phyloP scores from a whole-genome alignment of 2,797 vertebrate species.

The Thripadectes ignobilis region DNA sequence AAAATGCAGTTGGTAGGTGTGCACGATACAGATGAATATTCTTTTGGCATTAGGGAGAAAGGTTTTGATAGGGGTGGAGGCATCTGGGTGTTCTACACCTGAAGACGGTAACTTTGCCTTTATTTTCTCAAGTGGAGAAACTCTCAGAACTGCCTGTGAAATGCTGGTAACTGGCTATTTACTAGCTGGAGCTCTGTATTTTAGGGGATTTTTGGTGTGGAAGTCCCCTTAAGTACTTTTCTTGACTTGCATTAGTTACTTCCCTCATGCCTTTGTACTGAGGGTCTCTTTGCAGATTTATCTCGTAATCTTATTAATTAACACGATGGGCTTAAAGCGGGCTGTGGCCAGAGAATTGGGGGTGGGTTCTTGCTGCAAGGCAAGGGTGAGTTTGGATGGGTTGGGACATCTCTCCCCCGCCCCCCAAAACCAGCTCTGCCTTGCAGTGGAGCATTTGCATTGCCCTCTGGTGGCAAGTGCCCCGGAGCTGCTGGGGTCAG shows the following conservation, averaged over 20 bases:
- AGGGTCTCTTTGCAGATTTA: neutral
- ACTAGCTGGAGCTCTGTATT: neutral
- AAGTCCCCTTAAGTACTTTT: conserved; percentile 23
- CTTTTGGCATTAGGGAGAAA: neutral
- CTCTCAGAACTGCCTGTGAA: neutral
- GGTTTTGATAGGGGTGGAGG: neutral
- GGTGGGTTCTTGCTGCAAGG: neutral
- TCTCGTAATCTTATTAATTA: neutral
- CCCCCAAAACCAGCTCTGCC: accelerated
- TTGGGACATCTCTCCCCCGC: neutral
- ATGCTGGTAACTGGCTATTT: neutral
- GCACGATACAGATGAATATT: accelerated
- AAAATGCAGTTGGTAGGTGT: neutral
- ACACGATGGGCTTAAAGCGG: accelerated
- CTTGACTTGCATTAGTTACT: neutral
- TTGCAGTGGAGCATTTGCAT: neutral
- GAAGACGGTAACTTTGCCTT: neutral
- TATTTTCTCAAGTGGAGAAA: neutral
- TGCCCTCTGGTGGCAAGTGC: conserved; percentile 54
- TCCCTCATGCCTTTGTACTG: neutral
- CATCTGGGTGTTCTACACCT: neutral
- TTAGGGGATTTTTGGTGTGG: conserved; percentile 8
- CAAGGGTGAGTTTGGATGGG: neutral
- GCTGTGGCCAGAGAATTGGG: neutral
- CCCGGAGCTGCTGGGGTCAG: neutral